Percentiles rank a stretch among this genome's conserved stretches.
phyloP scores from a whole-genome alignment of 2,888 invertebrate species.

The Lampropteryx suffumata region DNA sequence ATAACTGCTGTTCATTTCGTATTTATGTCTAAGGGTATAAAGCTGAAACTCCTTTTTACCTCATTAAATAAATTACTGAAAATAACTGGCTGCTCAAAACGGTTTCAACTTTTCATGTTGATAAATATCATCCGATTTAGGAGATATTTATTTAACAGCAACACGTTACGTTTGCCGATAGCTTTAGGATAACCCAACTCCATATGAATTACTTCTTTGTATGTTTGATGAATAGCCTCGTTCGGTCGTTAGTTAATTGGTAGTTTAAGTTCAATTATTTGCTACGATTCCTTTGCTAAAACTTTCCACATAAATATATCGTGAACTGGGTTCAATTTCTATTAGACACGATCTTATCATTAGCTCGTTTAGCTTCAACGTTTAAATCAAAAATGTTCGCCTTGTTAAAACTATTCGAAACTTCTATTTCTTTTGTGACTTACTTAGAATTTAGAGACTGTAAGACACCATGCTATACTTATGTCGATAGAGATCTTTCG shows the following conservation, averaged over 20 bases:
- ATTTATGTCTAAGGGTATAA: not conserved
- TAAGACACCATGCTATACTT: too few species aligned
- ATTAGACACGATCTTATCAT: not conserved
- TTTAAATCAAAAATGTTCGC: not conserved
- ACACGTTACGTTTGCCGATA: conserved; percentile 10
- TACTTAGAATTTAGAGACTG: too few species aligned
- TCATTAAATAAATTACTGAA: conserved; percentile 3
- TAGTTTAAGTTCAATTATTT: conserved; percentile 21
- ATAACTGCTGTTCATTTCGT: not conserved
- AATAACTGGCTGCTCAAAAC: conserved; percentile 11
- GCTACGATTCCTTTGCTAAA: conserved; percentile 15
- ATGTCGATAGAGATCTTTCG: too few species aligned
- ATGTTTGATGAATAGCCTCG: conserved; percentile 21
- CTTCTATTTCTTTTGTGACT: too few species aligned
- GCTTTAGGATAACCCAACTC: conserved; percentile 5
- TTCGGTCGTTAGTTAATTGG: conserved; percentile 12
- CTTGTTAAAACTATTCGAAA: too few species aligned
- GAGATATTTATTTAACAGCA: conserved; percentile 21
- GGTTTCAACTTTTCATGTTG: conserved; percentile 14
- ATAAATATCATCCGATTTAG: conserved; percentile 23
- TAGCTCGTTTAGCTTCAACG: not conserved
- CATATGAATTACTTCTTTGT: conserved; percentile 18
- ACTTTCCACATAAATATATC: conserved; percentile 21
- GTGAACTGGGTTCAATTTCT: conserved; percentile 3
- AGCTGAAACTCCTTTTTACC: conserved; percentile 3